phyloP scores from a whole-genome alignment of 2,113 vertebrate genomes.

The Bos taurus region DNA sequence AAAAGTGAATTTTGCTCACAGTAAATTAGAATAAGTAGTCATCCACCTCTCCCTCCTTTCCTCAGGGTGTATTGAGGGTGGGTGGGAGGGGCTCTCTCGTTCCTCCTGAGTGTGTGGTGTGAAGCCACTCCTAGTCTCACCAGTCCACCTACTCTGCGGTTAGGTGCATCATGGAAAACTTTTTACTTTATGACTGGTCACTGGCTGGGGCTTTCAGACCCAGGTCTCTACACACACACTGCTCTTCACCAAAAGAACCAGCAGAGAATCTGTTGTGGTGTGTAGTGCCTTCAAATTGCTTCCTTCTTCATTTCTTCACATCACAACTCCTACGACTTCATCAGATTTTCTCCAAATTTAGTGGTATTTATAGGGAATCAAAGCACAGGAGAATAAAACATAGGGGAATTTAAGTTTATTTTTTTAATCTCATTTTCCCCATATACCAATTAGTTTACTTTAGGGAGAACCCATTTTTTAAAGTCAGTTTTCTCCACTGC shows the following conservation, averaged over 20 bases:
- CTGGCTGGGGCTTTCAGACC: not conserved
- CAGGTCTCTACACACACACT: not conserved
- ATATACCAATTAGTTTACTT: not conserved
- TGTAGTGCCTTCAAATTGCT: not conserved
- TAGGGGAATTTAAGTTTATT: not conserved
- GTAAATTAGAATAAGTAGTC: not conserved
- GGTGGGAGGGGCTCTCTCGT: not conserved
- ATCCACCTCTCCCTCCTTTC: not conserved
- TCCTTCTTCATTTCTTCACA: not conserved
- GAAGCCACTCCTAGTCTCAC: not conserved
- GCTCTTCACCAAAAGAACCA: not conserved
- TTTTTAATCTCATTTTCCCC: not conserved
- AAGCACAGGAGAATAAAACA: not conserved
- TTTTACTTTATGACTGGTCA: not conserved
- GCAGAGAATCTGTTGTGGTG: not conserved
- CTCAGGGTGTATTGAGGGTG: not conserved
- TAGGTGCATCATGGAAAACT: not conserved
- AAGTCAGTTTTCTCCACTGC: not conserved
- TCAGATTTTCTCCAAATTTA: not conserved
- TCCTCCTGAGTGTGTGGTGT: not conserved
- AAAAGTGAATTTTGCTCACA: not conserved
- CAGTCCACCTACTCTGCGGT: not conserved
- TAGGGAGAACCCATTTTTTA: not conserved
- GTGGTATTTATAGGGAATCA: not conserved
- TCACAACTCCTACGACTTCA: not conserved